Percentiles rank a stretch among this genome's conserved stretches.
Conservation (phyloP, 2,113 vertebrate species). For the Paratilapia polleni region DNA sequence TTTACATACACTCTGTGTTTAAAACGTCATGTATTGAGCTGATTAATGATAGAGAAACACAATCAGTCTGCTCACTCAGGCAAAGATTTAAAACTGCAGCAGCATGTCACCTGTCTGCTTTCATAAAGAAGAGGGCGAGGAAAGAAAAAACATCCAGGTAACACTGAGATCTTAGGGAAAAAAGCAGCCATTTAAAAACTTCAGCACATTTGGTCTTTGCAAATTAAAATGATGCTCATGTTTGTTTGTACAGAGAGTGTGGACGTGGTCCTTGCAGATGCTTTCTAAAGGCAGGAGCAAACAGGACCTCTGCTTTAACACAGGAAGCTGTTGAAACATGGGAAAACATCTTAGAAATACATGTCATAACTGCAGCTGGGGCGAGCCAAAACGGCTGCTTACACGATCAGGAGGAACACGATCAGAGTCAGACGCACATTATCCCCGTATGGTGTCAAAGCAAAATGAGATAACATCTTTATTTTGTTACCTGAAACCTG, state of each 20-base stretch:
- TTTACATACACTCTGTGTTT: not conserved
- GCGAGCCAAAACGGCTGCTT: not conserved
- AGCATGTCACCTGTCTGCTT: too few species aligned
- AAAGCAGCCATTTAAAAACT: too few species aligned
- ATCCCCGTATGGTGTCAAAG: rapidly evolving
- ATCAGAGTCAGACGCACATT: not conserved
- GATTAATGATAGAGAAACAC: too few species aligned
- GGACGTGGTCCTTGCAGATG: not conserved
- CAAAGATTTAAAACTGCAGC: too few species aligned
- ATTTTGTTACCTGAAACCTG: not conserved
- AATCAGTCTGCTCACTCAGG: too few species aligned
- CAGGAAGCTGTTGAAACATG: not conserved
- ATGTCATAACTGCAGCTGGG: not conserved
- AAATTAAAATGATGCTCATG: too few species aligned
- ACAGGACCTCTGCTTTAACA: not conserved
- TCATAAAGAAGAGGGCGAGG: too few species aligned
- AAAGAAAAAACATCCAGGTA: too few species aligned
- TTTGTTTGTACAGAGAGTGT: too few species aligned
- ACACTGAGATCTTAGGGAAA: too few species aligned
- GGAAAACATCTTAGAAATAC: not conserved
- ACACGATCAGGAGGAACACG: not conserved
- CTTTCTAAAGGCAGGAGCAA: not conserved
- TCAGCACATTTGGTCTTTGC: too few species aligned
- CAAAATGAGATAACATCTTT: not conserved
- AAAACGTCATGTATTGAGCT: not conserved